Evolutionary conservation across 1,140 invertebrate genomes (phyloP).

Genomic region (Acromyrmex echinatior): DNA sequence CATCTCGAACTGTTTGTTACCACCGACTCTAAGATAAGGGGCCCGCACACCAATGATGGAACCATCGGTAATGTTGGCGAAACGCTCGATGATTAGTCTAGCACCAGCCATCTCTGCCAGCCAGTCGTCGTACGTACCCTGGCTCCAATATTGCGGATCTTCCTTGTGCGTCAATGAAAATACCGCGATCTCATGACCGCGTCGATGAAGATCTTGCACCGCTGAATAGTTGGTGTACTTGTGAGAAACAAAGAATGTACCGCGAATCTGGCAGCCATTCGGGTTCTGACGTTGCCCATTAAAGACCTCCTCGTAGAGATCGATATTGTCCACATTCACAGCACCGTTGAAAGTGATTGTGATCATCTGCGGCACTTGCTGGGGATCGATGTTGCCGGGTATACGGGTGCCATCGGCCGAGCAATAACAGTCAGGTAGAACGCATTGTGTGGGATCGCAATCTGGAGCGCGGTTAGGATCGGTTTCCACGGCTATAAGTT

Average conservation of each 20-base stretch:
- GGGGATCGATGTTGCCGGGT: conserved; percentile 93
- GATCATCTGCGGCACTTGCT: conserved; percentile 97
- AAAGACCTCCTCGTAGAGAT: conserved; percentile 96
- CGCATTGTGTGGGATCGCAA: conserved; percentile 95
- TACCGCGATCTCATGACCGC: conserved; percentile 97
- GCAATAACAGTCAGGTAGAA: conserved; percentile 97
- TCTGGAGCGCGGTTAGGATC: conserved; percentile 96
- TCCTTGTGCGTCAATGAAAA: conserved; percentile 98
- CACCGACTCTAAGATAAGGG: conserved; percentile 96
- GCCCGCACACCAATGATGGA: conserved; percentile 95
- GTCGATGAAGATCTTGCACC: conserved; percentile 96
- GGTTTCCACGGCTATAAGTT: conserved; percentile 92
- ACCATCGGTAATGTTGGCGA: conserved; percentile 96
- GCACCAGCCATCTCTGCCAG: conserved; percentile 98
- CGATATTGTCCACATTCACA: conserved; percentile 97
- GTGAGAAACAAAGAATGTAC: conserved; percentile 98
- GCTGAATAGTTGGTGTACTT: conserved; percentile 98
- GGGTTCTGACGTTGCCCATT: conserved; percentile 95
- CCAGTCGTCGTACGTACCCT: conserved; percentile 96
- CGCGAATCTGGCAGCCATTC: conserved; percentile 97
- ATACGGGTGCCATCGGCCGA: conserved; percentile 97
- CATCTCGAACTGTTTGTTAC: conserved; percentile 98
- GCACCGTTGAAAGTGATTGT: conserved; percentile 98
- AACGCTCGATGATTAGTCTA: conserved; percentile 94
- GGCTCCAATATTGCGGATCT: conserved; percentile 95